Base-by-base conservation (phyloP, 2,888 invertebrate genomes). In the Yponomeuta evonymella region DNA sequence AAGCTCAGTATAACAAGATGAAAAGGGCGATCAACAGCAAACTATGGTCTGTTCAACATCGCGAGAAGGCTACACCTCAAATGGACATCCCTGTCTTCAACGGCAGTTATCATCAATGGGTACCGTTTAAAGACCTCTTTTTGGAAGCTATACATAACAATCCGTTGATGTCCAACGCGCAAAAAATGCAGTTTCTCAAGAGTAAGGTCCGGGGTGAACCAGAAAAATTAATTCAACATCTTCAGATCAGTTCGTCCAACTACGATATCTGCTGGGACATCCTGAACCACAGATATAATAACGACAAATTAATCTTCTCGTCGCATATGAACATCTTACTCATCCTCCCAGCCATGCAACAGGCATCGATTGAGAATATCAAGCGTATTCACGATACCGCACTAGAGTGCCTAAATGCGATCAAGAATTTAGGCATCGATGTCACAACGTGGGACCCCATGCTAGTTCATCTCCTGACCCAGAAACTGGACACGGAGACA, bases 181-280 rank as follows among this genome's bases (percentile, higher is more conserved):
- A 74, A 67, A 73, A 74, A 71, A 73, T 74, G 72, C 73, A 73
- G 48, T 71, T 72, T 51, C 69, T 73, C 11, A 75, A 75, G 43
- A 72, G 72, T 48, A 75, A 73, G 48, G 36, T 73, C 15, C 70
- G 67, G 66, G 74, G 73, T 23, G 73, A 74, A 66, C 72, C 73
- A 29, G 73, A 74, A 43, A 70, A 72, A 12, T 71, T 75, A 10
- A 73, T 74, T 30, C 74, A 74, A 48, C 73, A 75, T 72, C 58
- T 75, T 12, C 70, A 72, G n/a, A 72, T 75, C 6, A 72, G 72
- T 0, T 68, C 74, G 10, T 73, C 74, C 11, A 65, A 65, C 29
- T 65, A 65, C 15, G 2, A 23, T 9, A 8, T 63, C 29, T 63
- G 63, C 9, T 63, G 63, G 63, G 8, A 63, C 9, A n/a, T 33